These are phyloP conservation scores for Epinephelus cyanopodus DNA, from an alignment of 2,113 vertebrate species.

Conservation along the genomic window DNA sequence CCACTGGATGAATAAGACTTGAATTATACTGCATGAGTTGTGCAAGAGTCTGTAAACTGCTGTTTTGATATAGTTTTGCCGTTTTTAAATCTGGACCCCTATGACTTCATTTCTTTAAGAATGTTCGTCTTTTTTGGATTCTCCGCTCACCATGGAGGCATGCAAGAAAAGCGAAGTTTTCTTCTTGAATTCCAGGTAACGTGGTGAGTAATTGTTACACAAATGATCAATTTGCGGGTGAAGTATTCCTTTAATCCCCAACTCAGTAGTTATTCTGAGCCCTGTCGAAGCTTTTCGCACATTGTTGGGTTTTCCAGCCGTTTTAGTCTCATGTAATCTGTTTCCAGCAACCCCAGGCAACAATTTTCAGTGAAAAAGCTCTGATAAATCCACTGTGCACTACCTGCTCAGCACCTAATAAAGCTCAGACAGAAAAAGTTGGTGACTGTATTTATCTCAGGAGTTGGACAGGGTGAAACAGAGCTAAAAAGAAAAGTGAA, in stretches of 20 bases:
- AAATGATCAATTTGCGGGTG: too few relatives aligned
- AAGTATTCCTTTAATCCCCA: neutral
- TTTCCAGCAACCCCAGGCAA: neutral
- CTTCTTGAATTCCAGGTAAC: too few relatives aligned
- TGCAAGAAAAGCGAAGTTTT: too few relatives aligned
- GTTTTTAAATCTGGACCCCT: too few relatives aligned
- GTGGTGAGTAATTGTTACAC: too few relatives aligned
- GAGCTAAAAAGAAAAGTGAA: neutral
- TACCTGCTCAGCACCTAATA: neutral
- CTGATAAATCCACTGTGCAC: neutral
- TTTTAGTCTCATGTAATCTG: neutral
- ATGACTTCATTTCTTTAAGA: too few relatives aligned
- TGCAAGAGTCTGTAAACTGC: too few relatives aligned
- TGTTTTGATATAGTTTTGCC: too few relatives aligned
- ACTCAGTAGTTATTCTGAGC: neutral
- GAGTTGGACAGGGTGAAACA: neutral
- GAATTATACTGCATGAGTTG: too few relatives aligned
- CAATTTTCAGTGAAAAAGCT: neutral
- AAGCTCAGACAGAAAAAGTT: neutral
- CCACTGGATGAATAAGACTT: too few relatives aligned
- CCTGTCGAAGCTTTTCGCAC: neutral
- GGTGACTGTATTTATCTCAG: neutral
- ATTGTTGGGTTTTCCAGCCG: neutral
- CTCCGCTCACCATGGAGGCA: too few relatives aligned
- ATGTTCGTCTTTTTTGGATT: too few relatives aligned